These are phyloP conservation scores for Nomada fucata DNA, from an alignment of 2,888 invertebrate genomes.

Conservation along the genomic window DNA sequence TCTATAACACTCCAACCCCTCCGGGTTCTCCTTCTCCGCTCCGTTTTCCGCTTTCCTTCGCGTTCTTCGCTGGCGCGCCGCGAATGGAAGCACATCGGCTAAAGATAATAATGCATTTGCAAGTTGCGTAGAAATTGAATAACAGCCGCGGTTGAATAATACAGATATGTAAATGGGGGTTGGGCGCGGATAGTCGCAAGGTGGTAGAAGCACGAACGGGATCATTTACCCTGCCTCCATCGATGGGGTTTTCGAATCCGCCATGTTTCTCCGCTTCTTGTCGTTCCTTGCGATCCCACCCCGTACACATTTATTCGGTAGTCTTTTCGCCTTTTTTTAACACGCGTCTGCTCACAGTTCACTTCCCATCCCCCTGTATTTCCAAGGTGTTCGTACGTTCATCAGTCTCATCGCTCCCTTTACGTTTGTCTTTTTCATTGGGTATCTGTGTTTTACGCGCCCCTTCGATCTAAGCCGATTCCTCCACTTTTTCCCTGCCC, in stretches of 20 bases:
- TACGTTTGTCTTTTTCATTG: conserved; percentile 25
- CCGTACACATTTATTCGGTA: not conserved
- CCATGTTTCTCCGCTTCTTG: not conserved
- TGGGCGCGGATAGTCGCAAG: conserved; percentile 56
- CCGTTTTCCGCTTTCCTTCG: conserved; percentile 7
- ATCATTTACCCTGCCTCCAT: conserved; percentile 77
- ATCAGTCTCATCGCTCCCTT: conserved; percentile 5
- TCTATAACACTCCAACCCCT: conserved; percentile 20
- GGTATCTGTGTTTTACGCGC: conserved; percentile 1
- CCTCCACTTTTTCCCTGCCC: not conserved
- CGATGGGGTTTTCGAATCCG: conserved; percentile 42
- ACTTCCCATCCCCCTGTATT: conserved; percentile 1
- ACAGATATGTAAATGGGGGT: conserved; percentile 81
- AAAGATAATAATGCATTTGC: conserved; percentile 80
- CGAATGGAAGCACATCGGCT: conserved; percentile 47
- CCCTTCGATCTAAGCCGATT: conserved; percentile 20
- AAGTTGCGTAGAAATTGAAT: conserved; percentile 81
- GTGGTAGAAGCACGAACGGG: conserved; percentile 72
- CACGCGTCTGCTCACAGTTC: not conserved
- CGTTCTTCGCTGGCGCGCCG: conserved; percentile 11
- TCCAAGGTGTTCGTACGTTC: conserved; percentile 22
- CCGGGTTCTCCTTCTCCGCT: conserved; percentile 25
- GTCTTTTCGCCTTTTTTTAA: not conserved
- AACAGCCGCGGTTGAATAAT: conserved; percentile 82
- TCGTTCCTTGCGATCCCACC: conserved; percentile 1